A percentile compares a stretch with the other conserved stretches of the same genome.
phyloP scores from a whole-genome alignment of 2,113 vertebrate genomes.

The Naja naja region DNA sequence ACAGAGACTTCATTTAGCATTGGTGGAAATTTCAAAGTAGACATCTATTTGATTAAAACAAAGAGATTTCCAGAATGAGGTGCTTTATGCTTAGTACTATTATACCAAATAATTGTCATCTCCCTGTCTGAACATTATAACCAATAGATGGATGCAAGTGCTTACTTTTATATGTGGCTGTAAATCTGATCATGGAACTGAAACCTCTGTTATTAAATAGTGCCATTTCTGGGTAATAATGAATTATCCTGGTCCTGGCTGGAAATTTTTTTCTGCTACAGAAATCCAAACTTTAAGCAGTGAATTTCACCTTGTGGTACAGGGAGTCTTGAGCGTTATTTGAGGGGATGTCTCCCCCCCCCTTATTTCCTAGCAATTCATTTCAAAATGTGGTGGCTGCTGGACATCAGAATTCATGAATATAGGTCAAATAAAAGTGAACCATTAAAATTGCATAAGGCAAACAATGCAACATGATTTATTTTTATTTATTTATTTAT shows the following conservation, averaged over 20 bases:
- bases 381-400: background rate
- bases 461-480: background rate
- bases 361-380: background rate
- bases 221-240: background rate
- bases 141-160: background rate
- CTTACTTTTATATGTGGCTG: background rate
- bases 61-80: background rate
- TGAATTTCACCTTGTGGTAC: background rate
- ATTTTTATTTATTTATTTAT: too few species aligned
- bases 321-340: background rate
- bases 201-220: background rate
- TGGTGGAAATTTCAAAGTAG: conserved; percentile 59
- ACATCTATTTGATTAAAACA: conserved; percentile 26
- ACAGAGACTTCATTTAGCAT: conserved; percentile 50
- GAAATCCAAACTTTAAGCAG: background rate
- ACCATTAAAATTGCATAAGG: background rate
- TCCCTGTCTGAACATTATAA: background rate
- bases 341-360: background rate
- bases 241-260: background rate
- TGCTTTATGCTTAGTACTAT: background rate
- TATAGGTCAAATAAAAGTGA: background rate
- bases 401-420: background rate
- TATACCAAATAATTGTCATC: background rate
- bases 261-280: background rate
- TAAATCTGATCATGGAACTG: background rate